Conservation (phyloP, 2,113 vertebrate species). For the Ifrita kowaldi region DNA sequence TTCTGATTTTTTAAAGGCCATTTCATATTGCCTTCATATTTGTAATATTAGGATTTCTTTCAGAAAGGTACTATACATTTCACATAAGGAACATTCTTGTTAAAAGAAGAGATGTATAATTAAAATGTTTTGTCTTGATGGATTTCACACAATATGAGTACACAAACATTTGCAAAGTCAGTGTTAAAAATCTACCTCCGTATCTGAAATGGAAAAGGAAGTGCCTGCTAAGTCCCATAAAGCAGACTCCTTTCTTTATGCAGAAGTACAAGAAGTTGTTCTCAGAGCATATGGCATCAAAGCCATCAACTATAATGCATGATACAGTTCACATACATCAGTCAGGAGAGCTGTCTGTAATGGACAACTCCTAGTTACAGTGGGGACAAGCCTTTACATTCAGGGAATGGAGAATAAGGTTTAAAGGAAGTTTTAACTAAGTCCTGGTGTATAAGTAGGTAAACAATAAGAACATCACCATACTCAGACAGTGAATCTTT, state of each 20-base stretch:
- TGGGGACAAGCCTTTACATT: not conserved
- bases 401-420: not conserved
- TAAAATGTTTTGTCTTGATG: not conserved
- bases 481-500: not conserved
- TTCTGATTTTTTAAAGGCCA: not conserved
- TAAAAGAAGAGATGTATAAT: not conserved
- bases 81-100: not conserved
- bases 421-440: not conserved
- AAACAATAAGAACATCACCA: not conserved
- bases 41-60: not conserved
- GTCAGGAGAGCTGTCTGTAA: not conserved
- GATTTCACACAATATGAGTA: not conserved
- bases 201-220: not conserved
- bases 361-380: not conserved
- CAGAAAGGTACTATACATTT: not conserved
- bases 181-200: not conserved
- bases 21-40: not conserved
- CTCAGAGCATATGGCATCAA: not conserved
- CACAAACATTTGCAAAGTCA: not conserved
- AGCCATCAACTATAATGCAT: not conserved
- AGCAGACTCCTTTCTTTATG: not conserved
- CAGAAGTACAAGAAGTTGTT: not conserved
- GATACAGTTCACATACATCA: not conserved
- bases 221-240: not conserved
- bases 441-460: fast-evolving